phyloP scores from a whole-genome alignment of 2,113 vertebrate genomes.

The Cololabis saira region DNA sequence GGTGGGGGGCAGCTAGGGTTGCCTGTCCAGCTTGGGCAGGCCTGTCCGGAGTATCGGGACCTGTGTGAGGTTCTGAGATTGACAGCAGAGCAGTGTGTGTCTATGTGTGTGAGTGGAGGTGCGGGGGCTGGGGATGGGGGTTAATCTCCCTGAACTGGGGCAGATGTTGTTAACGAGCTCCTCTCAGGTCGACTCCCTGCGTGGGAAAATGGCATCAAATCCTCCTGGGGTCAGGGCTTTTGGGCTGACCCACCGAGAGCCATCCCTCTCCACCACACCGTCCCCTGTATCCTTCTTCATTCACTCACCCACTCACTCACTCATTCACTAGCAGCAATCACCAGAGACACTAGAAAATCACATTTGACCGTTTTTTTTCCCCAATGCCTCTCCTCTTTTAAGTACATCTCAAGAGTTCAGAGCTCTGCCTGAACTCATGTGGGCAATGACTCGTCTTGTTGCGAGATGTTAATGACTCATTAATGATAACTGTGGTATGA shows the following conservation, averaged over 20 bases:
- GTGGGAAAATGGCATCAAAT: slow-evolving; percentile 86
- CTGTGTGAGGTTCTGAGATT: slow-evolving; percentile 69
- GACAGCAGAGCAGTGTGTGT: slow-evolving; percentile 67
- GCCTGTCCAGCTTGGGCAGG: slow-evolving; percentile 50
- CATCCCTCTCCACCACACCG: slow-evolving; percentile 72
- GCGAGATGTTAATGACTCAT: slow-evolving; percentile 67
- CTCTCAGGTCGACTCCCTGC: slow-evolving; percentile 83
- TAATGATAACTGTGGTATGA: slow-evolving; percentile 73
- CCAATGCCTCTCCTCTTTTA: slow-evolving; percentile 11
- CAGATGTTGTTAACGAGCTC: slow-evolving; percentile 87
- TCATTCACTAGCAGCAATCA: slow-evolving; percentile 49
- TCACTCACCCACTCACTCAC: slow-evolving; percentile 47
- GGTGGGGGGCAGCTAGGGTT: not conserved
- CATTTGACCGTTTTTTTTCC: slow-evolving; percentile 41
- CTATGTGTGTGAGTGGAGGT: slow-evolving; percentile 54
- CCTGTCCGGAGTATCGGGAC: slow-evolving; percentile 65
- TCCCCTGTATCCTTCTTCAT: slow-evolving; percentile 53
- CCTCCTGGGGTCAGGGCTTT: slow-evolving; percentile 83
- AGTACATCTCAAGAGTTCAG: slow-evolving; percentile 23
- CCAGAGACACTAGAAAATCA: slow-evolving; percentile 50
- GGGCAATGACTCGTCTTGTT: slow-evolving; percentile 52
- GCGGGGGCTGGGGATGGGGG: slow-evolving; percentile 68
- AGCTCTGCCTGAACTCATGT: slow-evolving; percentile 36
- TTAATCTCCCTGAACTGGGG: slow-evolving; percentile 85
- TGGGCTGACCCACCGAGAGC: slow-evolving; percentile 79